phyloP scores from a whole-genome alignment of 2,113 vertebrate genomes.

The Daubentonia madagascariensis region DNA sequence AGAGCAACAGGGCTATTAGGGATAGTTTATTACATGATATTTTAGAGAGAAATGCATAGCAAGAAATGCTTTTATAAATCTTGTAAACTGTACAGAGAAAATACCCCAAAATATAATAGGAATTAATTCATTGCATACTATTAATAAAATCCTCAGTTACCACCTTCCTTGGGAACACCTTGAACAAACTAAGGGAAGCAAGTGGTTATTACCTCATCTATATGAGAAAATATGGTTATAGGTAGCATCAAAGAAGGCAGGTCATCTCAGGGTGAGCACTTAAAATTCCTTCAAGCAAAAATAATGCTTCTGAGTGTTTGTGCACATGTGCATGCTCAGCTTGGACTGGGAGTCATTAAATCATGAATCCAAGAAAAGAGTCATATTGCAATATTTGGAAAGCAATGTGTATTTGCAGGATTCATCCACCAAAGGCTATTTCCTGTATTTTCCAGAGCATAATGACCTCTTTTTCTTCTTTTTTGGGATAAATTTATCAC shows the following conservation, averaged over 20 bases:
- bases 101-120: neutral
- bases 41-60: neutral
- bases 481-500: neutral
- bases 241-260: neutral
- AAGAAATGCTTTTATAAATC: neutral
- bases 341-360: neutral
- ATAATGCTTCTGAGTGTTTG: neutral
- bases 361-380: neutral
- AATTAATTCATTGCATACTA: neutral
- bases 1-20: neutral
- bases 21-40: neutral
- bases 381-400: neutral
- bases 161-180: neutral
- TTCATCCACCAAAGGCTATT: neutral
- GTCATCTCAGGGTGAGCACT: neutral
- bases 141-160: neutral
- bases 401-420: neutral
- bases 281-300: neutral
- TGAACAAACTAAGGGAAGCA: neutral
- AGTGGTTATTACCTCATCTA: neutral
- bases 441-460: neutral
- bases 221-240: neutral
- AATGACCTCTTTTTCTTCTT: neutral
- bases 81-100: neutral
- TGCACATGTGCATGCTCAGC: neutral